Evolutionary conservation across 2,113 vertebrate genomes (phyloP), one percentile per base, ranked within the genome.

Genomic region (Rhombomys opimus): DNA sequence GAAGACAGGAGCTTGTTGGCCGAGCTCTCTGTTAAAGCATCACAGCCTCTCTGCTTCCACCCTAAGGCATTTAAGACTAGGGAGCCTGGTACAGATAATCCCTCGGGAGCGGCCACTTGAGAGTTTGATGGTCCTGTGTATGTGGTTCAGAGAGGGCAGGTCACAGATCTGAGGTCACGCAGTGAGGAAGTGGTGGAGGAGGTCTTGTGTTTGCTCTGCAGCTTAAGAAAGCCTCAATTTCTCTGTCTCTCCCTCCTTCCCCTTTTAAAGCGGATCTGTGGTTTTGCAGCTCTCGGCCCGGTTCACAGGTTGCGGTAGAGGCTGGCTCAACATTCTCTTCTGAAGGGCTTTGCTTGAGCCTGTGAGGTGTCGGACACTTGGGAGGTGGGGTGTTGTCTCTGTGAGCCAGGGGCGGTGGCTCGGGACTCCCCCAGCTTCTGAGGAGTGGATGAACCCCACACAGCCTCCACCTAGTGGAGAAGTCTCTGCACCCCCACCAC

Each of bases 401-500:
- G 6, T 73, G n/a, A 35, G 22, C 11, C 8, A 59, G 63, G 41
- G 25, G 38, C 30, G 13, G 23, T 30, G 76, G 52, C 70, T 94
- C 57, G 41, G 78, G 72, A 14, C n/a, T 41, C 65, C 27, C 27
- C 52, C 1, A 3, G 23, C 35, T n/a, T 25, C 87, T 30, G 46
- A 57, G 30, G 38, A 77, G 18, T 91, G 41, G n/a, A 38, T 81
- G 50, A 52, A 70, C 61, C 54, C 72, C 23, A 50, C 68, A 78
- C 22, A 32, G 87, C 23, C 7, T 25, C 1, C 52, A 4, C 12
- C 5, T 7, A 17, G 77, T 57, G 50, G 32, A 46, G 75, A 92
- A 81, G 61, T 41, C 2, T 57, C 46, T 3, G 8, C 12, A 8
- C 41, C 59, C 35, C 18, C 2, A 1, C 18, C 35, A 6, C 0